Percentiles rank a stretch among this genome's conserved stretches.
These are phyloP conservation scores for Hydrolagus affinis DNA, from an alignment of 2,113 vertebrate genomes.

Conservation along the genomic window DNA sequence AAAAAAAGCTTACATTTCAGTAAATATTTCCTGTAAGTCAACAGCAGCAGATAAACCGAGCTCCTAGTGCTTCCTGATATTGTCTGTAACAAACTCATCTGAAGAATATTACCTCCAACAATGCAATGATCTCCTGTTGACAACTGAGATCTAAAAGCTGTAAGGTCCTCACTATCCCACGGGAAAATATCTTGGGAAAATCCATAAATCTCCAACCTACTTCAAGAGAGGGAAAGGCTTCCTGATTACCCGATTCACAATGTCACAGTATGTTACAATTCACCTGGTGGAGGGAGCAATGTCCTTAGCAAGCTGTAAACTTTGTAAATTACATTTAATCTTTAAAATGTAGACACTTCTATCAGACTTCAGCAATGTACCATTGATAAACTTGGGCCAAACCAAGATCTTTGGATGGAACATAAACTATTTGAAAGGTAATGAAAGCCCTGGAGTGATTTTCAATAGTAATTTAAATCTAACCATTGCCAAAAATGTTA, in stretches of 20 bases:
- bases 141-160: too few species aligned
- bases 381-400: neutral
- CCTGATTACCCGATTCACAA: too few species aligned
- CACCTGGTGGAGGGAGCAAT: neutral
- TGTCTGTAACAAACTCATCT: too few species aligned
- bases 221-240: neutral
- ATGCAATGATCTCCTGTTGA: too few species aligned
- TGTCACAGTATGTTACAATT: neutral
- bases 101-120: too few species aligned
- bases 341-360: neutral
- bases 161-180: too few species aligned
- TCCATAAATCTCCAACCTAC: neutral
- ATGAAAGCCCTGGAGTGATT: neutral
- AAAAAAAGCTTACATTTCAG: too few species aligned
- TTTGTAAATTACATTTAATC: neutral
- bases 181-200: neutral
- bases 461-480: slow-evolving; percentile 23
- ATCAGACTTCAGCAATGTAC: neutral
- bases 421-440: neutral
- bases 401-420: neutral
- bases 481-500: slow-evolving; percentile 14
- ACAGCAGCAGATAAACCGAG: too few species aligned
- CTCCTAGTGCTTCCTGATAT: too few species aligned
- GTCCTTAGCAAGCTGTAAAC: neutral
- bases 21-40: too few species aligned